These are phyloP conservation scores for Hemicentrotus pulcherrimus DNA, from an alignment of 35 echinoderm and acorn worm species.

Conservation along the genomic window DNA sequence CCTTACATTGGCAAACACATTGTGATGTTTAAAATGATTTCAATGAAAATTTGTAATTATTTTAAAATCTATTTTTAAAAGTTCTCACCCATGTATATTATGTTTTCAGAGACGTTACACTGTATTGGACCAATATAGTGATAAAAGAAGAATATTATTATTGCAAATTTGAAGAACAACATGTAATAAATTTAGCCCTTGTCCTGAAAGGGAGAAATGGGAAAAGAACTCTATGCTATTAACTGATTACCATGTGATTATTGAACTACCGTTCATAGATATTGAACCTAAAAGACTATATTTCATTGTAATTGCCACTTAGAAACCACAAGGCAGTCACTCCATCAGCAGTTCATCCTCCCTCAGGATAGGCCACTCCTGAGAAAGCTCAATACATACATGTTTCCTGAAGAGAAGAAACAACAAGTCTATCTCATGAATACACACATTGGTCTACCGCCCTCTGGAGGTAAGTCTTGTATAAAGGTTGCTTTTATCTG, in stretches of 20 bases:
- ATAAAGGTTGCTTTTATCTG: background rate
- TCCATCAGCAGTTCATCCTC: constrained; percentile 72
- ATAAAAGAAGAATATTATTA: too few relatives aligned
- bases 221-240: too few relatives aligned
- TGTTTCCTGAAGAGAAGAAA: constrained; percentile 72
- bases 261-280: too few relatives aligned
- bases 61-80: too few relatives aligned
- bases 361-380: constrained; percentile 80
- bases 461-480: constrained; percentile 64
- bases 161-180: too few relatives aligned
- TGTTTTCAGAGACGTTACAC: constrained; percentile 44
- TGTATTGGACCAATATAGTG: too few relatives aligned
- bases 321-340: constrained; percentile 61
- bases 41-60: too few relatives aligned
- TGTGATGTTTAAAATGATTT: too few relatives aligned
- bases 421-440: constrained; percentile 75
- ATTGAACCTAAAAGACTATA: background rate
- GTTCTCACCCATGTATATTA: background rate
- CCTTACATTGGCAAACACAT: too few relatives aligned
- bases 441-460: constrained; percentile 79
- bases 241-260: too few relatives aligned
- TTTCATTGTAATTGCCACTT: background rate
- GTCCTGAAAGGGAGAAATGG: too few relatives aligned
- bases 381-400: constrained; percentile 72
- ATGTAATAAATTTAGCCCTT: too few relatives aligned